Evolutionary conservation across 2,113 vertebrate genomes (phyloP), one percentile per base, ranked within the genome.

Genomic region (Sialia sialis): DNA sequence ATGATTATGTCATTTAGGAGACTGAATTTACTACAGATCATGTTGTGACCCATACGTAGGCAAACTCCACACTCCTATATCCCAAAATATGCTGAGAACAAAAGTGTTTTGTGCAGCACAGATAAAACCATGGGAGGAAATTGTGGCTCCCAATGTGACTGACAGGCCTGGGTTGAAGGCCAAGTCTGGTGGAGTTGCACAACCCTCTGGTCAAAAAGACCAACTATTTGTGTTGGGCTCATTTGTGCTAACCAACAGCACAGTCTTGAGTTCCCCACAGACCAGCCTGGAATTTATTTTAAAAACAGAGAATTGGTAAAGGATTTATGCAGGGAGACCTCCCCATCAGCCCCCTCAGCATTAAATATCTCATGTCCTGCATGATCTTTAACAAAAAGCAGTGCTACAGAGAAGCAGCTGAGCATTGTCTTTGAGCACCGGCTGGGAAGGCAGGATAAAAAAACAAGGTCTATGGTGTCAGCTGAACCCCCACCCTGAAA

Each of bases 41-140:
- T 16, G 7, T n/a, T 92, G 74, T 73, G 16, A 41, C 36, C 51
- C 21, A 10, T 27, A 46, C 1, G 1, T 29, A 66, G 17, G 41
- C 36, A 39, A 75, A 29, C n/a, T 36, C 18, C 1, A 2, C 12
- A 16, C 46, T 77, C 27, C 25, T 36, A 5, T 36, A 76, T 56
- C n/a, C 46, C 34, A 17, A 73, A 77, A 79, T 63, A 48, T 63
- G 21, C 64, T 86, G 79, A 83, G 76, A 95, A 70, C 34, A 59
- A 70, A 38, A 58, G 11, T 76, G 60, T 55, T 88, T 92, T 80
- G 79, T 92, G 73, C 63, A 85, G 63, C 26, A 79, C 75, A 83
- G 46, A 73, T 54, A 62, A 92, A 92, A 73, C 32, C 63, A 67
- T 14, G 55, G 58, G 77, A 95, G 92, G 94, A 96, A 96, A 77